Conservation (phyloP, 1,140 invertebrate genomes). For the Wasmannia auropunctata region DNA sequence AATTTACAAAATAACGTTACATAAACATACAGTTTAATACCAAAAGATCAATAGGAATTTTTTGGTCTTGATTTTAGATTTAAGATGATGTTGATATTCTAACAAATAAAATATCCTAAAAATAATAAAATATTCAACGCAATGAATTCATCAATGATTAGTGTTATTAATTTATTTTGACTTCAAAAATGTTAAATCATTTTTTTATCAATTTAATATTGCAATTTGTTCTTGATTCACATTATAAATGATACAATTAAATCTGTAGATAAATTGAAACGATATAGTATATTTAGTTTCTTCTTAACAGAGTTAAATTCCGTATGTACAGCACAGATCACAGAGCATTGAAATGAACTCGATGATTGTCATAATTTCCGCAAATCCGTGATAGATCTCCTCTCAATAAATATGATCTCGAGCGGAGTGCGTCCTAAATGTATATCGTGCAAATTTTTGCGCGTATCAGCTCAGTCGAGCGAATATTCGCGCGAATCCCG, state of each 20-base stretch:
- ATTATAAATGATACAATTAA: background rate
- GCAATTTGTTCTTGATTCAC: background rate
- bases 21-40: too few relatives aligned
- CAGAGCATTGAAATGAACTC: constrained; percentile 12
- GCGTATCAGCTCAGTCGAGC: constrained; percentile 66
- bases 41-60: too few relatives aligned
- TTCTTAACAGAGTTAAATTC: background rate
- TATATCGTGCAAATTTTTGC: constrained; percentile 54
- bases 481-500: constrained; percentile 64
- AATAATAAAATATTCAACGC: too few relatives aligned
- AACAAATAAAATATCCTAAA: too few relatives aligned
- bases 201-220: background rate
- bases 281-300: background rate
- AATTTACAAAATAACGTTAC: too few relatives aligned
- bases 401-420: constrained; percentile 47
- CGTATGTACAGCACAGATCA: background rate
- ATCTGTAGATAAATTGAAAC: constrained; percentile 34
- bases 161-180: background rate
- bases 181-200: background rate
- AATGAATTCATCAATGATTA: too few relatives aligned
- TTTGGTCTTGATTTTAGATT: too few relatives aligned
- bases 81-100: too few relatives aligned
- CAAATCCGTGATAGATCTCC: constrained; percentile 16
- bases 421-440: background rate
- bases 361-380: constrained; percentile 13